Base-by-base conservation (phyloP, 2,113 vertebrate species). In the Alectura lathami region DNA sequence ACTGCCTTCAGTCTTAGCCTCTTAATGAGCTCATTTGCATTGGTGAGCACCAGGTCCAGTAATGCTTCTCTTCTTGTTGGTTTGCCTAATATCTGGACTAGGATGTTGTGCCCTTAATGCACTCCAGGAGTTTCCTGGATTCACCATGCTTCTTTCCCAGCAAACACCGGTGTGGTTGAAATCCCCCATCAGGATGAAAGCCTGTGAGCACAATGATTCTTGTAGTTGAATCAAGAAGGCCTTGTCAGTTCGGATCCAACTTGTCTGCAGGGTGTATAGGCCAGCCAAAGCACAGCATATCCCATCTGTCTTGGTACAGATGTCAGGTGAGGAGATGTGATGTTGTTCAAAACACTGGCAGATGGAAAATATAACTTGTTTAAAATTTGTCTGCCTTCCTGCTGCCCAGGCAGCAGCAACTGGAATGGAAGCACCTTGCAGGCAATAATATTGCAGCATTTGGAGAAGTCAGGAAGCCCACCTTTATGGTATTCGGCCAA, bases 231-330 rank as follows among this genome's bases (percentile, higher is more conserved):
- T n/a, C n/a, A n/a, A n/a, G n/a, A n/a, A n/a, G n/a, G n/a, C n/a
- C n/a, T 51, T 82, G 17, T 51, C 36, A 68, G 14, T 6, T 0
- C 40, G 29, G 26, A 56, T 94, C 18, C 74, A 84, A 22, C 5
- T 73, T 75, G 18, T 29, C 80, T 86, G 64, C 73, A 87, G 60
- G 42, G 29, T 82, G 13, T 43, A 11, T 2, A n/a, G 34, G 16
- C 13, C 47, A 89, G 77, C 74, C 87, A 96, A 95, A 86, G n/a
- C 78, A 60, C 29, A 45, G 34, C 1, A 1, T 29, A 78, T 82
- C 51, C 81, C 91, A 94, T 95, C 86, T 95, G 89, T 30, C 80
- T 54, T 78, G 60, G 32, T 91, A 34, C 57, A 91, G 91, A 77
- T 88, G 68, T 94, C 83, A 59, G 62, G 34, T 91, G 62, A 91